Evolutionary conservation across 2,113 vertebrate genomes (phyloP).

Genomic region (Addax nasomaculatus): DNA sequence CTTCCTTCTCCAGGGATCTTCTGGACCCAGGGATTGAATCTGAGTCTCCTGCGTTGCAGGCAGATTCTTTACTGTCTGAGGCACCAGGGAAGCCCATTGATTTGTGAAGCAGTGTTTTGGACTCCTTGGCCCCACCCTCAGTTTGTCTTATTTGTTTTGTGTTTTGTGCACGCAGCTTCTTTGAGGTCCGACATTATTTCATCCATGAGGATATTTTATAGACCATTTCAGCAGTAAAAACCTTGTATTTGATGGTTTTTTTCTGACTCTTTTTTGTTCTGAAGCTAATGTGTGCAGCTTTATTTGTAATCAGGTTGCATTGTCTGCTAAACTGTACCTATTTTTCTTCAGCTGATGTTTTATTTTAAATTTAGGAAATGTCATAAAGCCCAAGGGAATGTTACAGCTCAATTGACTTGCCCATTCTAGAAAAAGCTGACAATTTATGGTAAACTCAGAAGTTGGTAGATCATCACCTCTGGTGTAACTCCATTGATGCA

Average conservation of each 20-base stretch:
- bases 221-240: conserved; percentile 7
- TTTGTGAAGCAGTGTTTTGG: conserved; percentile 8
- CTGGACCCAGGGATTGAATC: neutral
- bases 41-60: neutral
- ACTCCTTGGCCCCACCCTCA: neutral
- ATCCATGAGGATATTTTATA: neutral
- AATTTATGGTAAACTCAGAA: neutral
- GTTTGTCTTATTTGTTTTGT: neutral
- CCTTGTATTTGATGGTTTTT: neutral
- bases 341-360: conserved; percentile 32
- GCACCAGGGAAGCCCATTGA: neutral
- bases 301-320: conserved; percentile 5
- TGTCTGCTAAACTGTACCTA: neutral
- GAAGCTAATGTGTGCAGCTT: neutral
- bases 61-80: neutral
- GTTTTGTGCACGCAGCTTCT: neutral
- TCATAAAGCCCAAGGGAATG: neutral
- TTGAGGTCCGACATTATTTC: neutral
- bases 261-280: conserved; percentile 6
- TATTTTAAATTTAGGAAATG: conserved; percentile 38
- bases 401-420: neutral
- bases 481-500: neutral
- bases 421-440: neutral
- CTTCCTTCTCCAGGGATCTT: neutral
- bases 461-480: neutral